Evolutionary conservation across 2,113 vertebrate species (phyloP), one percentile per base, ranked within the genome.

Genomic region (Dipodomys ordii): DNA sequence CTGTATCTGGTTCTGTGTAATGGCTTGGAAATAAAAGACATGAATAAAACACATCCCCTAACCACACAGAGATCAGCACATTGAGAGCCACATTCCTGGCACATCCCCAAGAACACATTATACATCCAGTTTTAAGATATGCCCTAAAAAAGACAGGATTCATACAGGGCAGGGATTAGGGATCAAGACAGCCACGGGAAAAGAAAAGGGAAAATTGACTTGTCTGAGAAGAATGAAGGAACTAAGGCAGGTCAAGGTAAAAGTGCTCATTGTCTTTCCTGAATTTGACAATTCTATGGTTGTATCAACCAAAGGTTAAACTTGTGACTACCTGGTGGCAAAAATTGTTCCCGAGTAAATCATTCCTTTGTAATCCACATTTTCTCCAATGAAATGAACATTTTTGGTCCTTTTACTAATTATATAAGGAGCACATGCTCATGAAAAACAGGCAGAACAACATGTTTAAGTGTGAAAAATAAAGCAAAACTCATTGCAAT

Each of bases 401-500:
- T 12, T 49, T 49, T 49, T 49, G 39, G 39, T 39, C 39, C 53
- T 90, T 88, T 53, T 53, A 74, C 1, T 78, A 35, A 81, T 87
- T 73, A 64, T 0, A 32, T 39, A 88, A 44, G 65, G 67, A 79
- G 87, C 76, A 19, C 6, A 57, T 19, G 30, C 35, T 84, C 64
- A 76, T 60, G 93, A 15, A 30, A 87, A 90, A 30, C 49, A 90
- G 69, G 49, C 32, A 2, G 7, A 87, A 67, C 22, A 22, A 39
- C 0, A 44, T 7, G 53, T 71, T 30, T 64, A 94, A 74, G 57
- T 71, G 46, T 49, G 57, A 88, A 6, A 91, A 88, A 82, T 46
- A 80, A 84, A 88, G 5, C 32, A 69, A 78, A 87, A 74, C 1
- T 85, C 73, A 93, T 39, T 90, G 30, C 65, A 91, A 95, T 71